phyloP scores from a whole-genome alignment of 2,888 invertebrate species.

The Pediacus dermestoides region DNA sequence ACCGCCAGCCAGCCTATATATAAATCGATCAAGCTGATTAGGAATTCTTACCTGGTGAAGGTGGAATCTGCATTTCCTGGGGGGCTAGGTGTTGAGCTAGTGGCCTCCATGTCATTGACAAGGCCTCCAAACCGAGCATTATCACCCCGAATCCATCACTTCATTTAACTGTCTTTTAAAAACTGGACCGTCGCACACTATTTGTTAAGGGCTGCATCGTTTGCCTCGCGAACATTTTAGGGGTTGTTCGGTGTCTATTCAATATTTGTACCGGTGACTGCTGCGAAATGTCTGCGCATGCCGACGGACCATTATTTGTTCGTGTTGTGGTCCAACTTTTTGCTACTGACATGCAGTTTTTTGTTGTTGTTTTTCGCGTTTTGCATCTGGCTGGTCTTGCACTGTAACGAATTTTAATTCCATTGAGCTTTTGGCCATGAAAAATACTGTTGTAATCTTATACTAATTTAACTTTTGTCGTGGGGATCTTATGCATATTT shows the following conservation, averaged over 20 bases:
- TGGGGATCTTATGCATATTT: no score
- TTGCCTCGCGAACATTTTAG: conserved; percentile 15
- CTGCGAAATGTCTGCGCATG: conserved; percentile 18
- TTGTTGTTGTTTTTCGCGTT: conserved; percentile 10
- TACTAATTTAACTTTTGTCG: no score
- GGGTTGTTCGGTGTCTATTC: conserved; percentile 23
- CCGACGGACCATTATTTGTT: conserved; percentile 14
- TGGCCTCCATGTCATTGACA: conserved; percentile 43
- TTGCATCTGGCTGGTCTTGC: conserved; percentile 1
- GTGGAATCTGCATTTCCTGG: conserved; percentile 47
- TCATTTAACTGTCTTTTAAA: conserved; percentile 10
- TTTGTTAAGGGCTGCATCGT: conserved; percentile 2
- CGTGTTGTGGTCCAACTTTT: conserved; percentile 13
- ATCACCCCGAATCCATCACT: conserved; percentile 26
- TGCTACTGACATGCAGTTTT: conserved; percentile 6
- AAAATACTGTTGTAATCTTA: no score
- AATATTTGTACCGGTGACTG: conserved; percentile 20
- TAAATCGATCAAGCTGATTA: conserved; percentile 24
- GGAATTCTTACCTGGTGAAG: conserved; percentile 41
- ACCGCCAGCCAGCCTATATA: conserved; percentile 4
- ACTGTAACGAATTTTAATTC: conserved; percentile 2
- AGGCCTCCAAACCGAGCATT: conserved; percentile 22
- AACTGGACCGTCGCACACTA: conserved; percentile 4
- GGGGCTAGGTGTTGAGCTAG: conserved; percentile 48
- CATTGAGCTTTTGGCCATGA: no score